These are phyloP conservation scores for Eupeodes corollae DNA, from an alignment of 1,140 invertebrate species.

Conservation along the genomic window DNA sequence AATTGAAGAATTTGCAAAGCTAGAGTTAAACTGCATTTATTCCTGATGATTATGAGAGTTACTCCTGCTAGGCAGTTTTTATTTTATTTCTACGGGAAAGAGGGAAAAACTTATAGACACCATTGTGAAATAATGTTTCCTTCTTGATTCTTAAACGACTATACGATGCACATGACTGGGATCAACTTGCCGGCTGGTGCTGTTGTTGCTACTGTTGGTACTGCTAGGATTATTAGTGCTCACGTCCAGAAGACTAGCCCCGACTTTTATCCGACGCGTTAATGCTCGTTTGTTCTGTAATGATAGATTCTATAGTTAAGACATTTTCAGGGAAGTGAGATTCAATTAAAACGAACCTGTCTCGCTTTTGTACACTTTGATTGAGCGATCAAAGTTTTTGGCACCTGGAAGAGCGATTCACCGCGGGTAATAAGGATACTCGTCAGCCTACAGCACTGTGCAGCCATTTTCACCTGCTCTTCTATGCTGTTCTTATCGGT, in stretches of 20 bases:
- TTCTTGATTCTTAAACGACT: conserved; percentile 13
- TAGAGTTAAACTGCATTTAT: no score
- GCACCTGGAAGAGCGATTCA: conserved; percentile 68
- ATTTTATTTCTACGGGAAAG: no score
- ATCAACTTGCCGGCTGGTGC: conserved; percentile 16
- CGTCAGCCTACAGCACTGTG: conserved; percentile 68
- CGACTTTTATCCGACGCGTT: conserved; percentile 9
- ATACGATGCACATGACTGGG: conserved; percentile 29
- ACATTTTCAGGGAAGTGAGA: not conserved
- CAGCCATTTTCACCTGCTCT: conserved; percentile 70
- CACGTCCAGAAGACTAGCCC: conserved; percentile 5
- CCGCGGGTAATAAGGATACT: conserved; percentile 62
- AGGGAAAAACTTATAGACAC: no score
- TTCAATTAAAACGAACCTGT: conserved; percentile 13
- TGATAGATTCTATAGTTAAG: not conserved
- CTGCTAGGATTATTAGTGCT: conserved; percentile 2
- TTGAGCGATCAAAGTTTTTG: conserved; percentile 54
- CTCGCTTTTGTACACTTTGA: conserved; percentile 47
- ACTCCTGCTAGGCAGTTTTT: no score
- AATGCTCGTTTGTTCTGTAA: conserved; percentile 23
- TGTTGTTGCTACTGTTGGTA: conserved; percentile 7
- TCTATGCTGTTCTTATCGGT: conserved; percentile 41
- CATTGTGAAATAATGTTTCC: no score
- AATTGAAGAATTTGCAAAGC: no score
- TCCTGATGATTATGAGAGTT: no score